A percentile compares a stretch with the other conserved stretches of the same genome.
These are phyloP conservation scores for Acanthococcus lagerstroemiae DNA, from an alignment of 2,888 invertebrate species.

Conservation along the genomic window DNA sequence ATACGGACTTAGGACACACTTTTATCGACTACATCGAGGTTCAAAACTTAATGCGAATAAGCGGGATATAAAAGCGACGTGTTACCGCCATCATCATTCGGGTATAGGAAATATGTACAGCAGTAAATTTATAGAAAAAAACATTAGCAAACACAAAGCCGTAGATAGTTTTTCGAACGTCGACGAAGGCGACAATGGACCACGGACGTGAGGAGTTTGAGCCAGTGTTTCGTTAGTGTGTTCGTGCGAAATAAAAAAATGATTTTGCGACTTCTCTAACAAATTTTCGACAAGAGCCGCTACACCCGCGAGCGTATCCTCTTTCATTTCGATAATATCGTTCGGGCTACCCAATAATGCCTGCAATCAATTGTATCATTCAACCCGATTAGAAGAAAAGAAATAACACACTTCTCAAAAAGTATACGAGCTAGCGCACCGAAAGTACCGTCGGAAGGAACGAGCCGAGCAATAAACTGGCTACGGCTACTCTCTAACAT, in stretches of 20 bases:
- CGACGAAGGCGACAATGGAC: not conserved
- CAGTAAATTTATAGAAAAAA: constrained; percentile 23
- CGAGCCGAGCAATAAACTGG: too few species aligned
- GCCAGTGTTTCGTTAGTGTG: constrained; percentile 1
- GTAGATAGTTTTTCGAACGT: constrained; percentile 16
- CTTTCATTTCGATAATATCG: constrained; percentile 29
- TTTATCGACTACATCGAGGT: too few species aligned
- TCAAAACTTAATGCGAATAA: too few species aligned
- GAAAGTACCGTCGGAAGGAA: too few species aligned
- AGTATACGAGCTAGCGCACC: too few species aligned
- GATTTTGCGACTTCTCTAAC: constrained; percentile 11
- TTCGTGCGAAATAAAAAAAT: constrained; percentile 18
- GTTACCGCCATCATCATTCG: not conserved
- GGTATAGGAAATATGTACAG: constrained; percentile 24
- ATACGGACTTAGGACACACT: too few species aligned
- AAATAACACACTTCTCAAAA: too few species aligned
- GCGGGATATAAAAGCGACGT: not conserved
- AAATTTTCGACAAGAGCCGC: constrained; percentile 22
- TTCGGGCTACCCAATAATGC: constrained; percentile 24
- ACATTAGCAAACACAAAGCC: constrained; percentile 21
- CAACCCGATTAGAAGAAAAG: constrained; percentile 2
- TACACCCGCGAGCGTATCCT: constrained; percentile 18
- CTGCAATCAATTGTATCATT: constrained; percentile 26
- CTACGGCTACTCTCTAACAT: too few species aligned
- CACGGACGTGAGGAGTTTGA: constrained; percentile 6